Percentiles rank a stretch among this genome's conserved stretches.
These are phyloP conservation scores for Synanthedon formicaeformis DNA, from an alignment of 2,888 invertebrate species.

Conservation along the genomic window DNA sequence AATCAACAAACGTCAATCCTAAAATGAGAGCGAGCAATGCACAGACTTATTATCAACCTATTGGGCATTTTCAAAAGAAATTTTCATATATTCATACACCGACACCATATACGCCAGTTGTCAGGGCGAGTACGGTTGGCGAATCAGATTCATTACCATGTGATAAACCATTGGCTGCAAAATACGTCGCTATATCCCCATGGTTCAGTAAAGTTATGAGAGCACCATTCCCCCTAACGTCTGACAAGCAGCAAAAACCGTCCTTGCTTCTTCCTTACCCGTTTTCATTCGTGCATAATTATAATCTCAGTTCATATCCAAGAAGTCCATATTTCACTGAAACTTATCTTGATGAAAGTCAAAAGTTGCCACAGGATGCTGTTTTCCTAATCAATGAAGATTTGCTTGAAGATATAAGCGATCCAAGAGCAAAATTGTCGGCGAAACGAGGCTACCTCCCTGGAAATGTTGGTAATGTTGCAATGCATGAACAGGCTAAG, in stretches of 20 bases:
- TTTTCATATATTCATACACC: slow-evolving; percentile 26
- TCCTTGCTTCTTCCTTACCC: slow-evolving; percentile 35
- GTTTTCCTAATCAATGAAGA: background rate
- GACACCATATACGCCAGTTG: background rate
- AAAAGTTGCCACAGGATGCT: background rate
- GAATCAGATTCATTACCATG: background rate
- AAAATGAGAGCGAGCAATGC: background rate
- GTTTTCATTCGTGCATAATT: slow-evolving; percentile 29
- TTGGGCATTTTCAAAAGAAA: slow-evolving; percentile 32
- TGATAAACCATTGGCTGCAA: background rate
- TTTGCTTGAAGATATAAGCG: background rate
- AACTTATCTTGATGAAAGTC: background rate
- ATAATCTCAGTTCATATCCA: slow-evolving; percentile 20
- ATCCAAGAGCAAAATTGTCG: background rate
- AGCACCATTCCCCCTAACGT: slow-evolving; percentile 5
- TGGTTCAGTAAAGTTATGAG: background rate
- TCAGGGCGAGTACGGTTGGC: background rate
- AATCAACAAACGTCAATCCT: background rate
- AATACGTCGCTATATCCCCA: background rate
- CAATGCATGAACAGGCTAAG: too few species aligned
- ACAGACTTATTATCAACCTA: slow-evolving; percentile 35
- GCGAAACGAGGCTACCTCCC: background rate
- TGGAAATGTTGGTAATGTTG: too few species aligned
- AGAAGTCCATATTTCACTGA: background rate
- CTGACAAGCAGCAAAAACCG: slow-evolving; percentile 17